Conservation (phyloP, 1,140 invertebrate genomes). For the Panulirus ornatus region DNA sequence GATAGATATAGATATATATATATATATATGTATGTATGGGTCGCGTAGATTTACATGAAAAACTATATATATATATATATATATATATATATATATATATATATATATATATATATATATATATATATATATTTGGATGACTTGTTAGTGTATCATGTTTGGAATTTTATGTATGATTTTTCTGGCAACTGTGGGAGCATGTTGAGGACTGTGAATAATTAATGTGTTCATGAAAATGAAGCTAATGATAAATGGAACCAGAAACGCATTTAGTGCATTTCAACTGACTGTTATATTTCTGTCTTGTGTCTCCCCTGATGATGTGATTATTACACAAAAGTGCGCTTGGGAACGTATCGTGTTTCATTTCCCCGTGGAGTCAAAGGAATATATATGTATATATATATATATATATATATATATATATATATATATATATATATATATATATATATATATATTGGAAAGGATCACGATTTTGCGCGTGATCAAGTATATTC, state of each 20-base stretch:
- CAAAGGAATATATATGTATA: too few relatives aligned
- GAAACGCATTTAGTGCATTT: background rate
- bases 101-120: constrained; percentile 1
- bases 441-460: constrained; percentile 48
- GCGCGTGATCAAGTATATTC: too few relatives aligned
- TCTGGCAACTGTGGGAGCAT: background rate
- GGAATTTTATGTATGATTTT: background rate
- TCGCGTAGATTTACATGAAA: background rate
- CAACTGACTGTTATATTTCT: too few relatives aligned
- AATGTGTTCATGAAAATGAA: background rate
- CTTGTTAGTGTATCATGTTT: too few relatives aligned
- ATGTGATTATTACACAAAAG: too few relatives aligned
- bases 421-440: constrained; percentile 45
- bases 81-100: background rate
- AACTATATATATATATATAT: too few relatives aligned
- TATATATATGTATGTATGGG: too few relatives aligned
- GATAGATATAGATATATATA: too few relatives aligned
- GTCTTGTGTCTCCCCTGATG: too few relatives aligned
- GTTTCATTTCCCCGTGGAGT: too few relatives aligned
- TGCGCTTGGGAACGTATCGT: too few relatives aligned
- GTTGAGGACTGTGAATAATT: background rate
- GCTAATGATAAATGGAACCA: background rate
- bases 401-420: constrained; percentile 47
- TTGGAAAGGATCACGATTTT: too few relatives aligned
- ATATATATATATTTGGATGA: background rate